Evolutionary conservation across 2,113 vertebrate species (phyloP).

Genomic region (Sphaerodactylus townsendi): DNA sequence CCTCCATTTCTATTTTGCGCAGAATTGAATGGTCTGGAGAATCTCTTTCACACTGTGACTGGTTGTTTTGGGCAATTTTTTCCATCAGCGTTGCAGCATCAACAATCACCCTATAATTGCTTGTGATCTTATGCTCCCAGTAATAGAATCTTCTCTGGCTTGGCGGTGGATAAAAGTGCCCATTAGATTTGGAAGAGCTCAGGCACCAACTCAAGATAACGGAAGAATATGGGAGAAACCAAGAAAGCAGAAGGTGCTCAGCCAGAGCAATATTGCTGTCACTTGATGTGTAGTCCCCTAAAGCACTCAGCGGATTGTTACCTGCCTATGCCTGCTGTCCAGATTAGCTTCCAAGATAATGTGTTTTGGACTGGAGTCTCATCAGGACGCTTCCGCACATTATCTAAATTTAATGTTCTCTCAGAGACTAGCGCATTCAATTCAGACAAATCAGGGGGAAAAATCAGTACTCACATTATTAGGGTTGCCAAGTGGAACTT

Average conservation of each 20-base stretch:
- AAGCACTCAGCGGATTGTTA: neutral
- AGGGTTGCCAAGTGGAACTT: too few species aligned
- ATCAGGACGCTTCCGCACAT: neutral
- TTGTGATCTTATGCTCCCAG: constrained; percentile 50
- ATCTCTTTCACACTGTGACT: constrained; percentile 30
- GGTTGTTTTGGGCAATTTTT: constrained; percentile 40
- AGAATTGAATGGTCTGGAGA: constrained; percentile 44
- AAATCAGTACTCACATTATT: too few species aligned
- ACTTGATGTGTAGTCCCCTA: neutral
- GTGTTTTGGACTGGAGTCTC: neutral
- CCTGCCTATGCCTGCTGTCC: too few species aligned
- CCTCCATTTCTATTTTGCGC: constrained; percentile 31
- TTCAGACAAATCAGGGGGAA: neutral
- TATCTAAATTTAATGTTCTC: neutral
- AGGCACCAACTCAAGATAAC: neutral
- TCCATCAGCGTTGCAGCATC: constrained; percentile 35
- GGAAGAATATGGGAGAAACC: neutral
- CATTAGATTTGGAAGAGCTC: constrained; percentile 36
- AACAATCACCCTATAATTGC: constrained; percentile 48
- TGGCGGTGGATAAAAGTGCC: constrained; percentile 46
- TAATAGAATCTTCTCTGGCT: constrained; percentile 39
- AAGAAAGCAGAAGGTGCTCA: constrained; percentile 10
- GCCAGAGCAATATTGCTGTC: constrained; percentile 3
- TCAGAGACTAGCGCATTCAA: neutral
- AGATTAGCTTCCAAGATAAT: neutral